Evolutionary conservation across 2,888 invertebrate species (phyloP), one percentile per base, ranked within the genome.

Genomic region (Ischnus inquisitorius): DNA sequence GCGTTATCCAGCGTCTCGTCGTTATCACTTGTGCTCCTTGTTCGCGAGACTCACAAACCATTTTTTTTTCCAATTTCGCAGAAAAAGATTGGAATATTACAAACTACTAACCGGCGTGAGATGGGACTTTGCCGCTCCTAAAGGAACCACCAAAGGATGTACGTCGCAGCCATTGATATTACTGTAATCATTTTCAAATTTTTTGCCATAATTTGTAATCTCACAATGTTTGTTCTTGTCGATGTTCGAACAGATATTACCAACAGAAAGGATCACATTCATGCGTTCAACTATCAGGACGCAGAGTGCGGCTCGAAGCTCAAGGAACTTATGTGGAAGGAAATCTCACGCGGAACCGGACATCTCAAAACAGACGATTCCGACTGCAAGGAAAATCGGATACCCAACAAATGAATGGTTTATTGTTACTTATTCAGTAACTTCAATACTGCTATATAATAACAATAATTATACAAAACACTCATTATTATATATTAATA

Each of bases 311-410:
- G 67, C 48, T 65, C 82, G 57, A 74, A 85, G 25, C 16, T 90
- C 34, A 74, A 76, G 60, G 83, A 88, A 57, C 77, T 85, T 48
- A 60, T 90, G 22, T 91, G 91, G 91, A 75, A 86, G 41, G 89
- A 89, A 79, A 88, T 91, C 76, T 57, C 82, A 6, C 79, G 65
- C 22, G 89, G 88, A 14, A 84, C 85, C n/a, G 34, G 69, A 41
- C 41, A 48, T 16, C 57, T 6, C 10, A 54, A 28, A 4, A 60
- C 22, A 22, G 14, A 39, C 16, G 82, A 83, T 64, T 67, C 67
- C 3, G 57, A 68, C 34, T 65, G 77, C 34, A 86, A 88, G 39
- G 88, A 89, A 64, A 88, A 88, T 75, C 60, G 74, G 25, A 60
- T 64, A 78, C 83, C 82, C 19, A 84, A 84, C 51, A 16, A 19